Percentiles rank a stretch among this genome's conserved stretches.
These are phyloP conservation scores for Oncorhynchus tshawytscha DNA, from an alignment of 2,113 vertebrate genomes.

Conservation along the genomic window DNA sequence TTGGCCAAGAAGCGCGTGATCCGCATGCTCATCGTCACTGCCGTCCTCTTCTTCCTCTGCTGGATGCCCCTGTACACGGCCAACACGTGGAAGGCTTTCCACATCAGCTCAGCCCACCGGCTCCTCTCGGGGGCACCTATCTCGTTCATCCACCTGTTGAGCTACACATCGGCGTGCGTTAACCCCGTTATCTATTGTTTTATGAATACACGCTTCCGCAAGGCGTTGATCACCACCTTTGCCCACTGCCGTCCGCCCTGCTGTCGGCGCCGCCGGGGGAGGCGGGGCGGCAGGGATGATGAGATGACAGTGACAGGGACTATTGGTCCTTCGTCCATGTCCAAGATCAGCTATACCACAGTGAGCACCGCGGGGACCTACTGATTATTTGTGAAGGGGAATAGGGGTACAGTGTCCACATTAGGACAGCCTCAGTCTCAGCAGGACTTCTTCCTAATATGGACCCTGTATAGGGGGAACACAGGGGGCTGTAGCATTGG, in stretches of 20 bases:
- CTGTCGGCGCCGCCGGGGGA: constrained; percentile 50
- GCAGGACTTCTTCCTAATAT: too few species aligned
- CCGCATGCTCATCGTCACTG: constrained; percentile 92
- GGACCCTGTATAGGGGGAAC: too few species aligned
- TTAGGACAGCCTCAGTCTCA: too few species aligned
- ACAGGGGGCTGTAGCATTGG: not conserved
- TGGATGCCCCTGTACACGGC: constrained; percentile 90
- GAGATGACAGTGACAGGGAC: constrained; percentile 50
- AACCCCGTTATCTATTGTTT: constrained; percentile 98
- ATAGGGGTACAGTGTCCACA: too few species aligned
- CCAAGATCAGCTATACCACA: constrained; percentile 90
- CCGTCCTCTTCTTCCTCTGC: constrained; percentile 90
- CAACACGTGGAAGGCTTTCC: constrained; percentile 93
- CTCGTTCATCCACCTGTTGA: constrained; percentile 93
- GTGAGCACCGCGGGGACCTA: constrained; percentile 83
- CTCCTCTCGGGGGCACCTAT: constrained; percentile 85
- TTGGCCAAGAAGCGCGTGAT: constrained; percentile 88
- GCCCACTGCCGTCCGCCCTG: constrained; percentile 66
- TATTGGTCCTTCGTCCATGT: constrained; percentile 75
- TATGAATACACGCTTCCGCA: constrained; percentile 94
- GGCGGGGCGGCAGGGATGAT: constrained; percentile 65
- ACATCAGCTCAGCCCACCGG: constrained; percentile 67
- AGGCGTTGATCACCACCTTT: constrained; percentile 82
- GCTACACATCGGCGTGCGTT: constrained; percentile 85
- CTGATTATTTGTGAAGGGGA: not conserved